A percentile compares a stretch with the other conserved stretches of the same genome.
Evolutionary conservation across 2,797 vertebrate genomes (phyloP).

Genomic region (Carapus acus): DNA sequence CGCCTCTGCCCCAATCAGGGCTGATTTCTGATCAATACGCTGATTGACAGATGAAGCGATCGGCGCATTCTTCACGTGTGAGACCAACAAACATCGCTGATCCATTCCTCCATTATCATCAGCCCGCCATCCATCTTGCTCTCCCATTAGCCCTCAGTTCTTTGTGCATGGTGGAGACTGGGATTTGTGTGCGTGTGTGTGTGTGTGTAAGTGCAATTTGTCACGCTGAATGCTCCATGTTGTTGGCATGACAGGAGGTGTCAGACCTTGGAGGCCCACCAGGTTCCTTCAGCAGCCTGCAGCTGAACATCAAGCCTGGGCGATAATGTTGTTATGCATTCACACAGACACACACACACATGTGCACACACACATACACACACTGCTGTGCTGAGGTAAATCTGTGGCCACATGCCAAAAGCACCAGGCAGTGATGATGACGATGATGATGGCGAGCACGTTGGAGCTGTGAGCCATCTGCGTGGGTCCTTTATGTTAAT

Average conservation of each 20-base stretch:
- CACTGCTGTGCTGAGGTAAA: too few relatives aligned
- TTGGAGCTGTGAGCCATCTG: conserved; percentile 67
- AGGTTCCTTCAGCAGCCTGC: conserved; percentile 9
- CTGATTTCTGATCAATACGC: conserved; percentile 16
- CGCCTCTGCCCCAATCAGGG: too few relatives aligned
- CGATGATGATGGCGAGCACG: conserved; percentile 49
- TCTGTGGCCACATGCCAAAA: too few relatives aligned
- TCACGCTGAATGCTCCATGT: conserved; percentile 50
- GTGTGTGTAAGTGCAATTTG: conserved; percentile 41
- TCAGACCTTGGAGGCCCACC: conserved; percentile 23
- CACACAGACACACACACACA: too few relatives aligned
- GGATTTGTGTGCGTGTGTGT: conserved; percentile 9
- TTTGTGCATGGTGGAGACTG: too few relatives aligned
- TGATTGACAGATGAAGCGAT: conserved; percentile 4
- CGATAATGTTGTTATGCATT: too few relatives aligned
- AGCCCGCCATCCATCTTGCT: conserved; percentile 1
- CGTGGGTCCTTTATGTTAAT: conserved; percentile 37
- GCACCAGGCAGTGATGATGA: conserved; percentile 73
- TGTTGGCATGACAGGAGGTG: conserved; percentile 64
- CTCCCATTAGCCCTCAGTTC: conserved; percentile 2
- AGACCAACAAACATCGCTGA: neutral
- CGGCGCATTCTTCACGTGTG: neutral
- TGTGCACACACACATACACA: too few relatives aligned
- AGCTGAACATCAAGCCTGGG: too few relatives aligned
- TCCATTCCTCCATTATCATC: too few relatives aligned